Evolutionary conservation across 2,797 vertebrate genomes (phyloP).

Genomic region (Odontamblyopus lacepedii): DNA sequence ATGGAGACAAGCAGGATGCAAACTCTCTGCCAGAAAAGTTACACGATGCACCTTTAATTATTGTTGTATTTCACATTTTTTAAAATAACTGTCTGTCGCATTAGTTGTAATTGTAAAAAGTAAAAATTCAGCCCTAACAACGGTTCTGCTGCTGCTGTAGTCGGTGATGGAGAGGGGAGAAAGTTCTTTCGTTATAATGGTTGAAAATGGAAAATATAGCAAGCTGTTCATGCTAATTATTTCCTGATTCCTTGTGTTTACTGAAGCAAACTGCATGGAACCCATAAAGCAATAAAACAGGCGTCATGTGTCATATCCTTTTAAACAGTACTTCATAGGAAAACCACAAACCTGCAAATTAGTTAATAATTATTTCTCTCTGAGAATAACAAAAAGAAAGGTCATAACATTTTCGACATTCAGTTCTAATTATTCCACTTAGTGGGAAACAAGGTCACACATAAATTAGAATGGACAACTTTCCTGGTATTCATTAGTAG

Average conservation of each 20-base stretch:
- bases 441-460: background rate
- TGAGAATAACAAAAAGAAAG: background rate
- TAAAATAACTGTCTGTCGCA: no score
- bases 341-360: background rate
- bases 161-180: background rate
- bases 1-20: background rate
- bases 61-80: no score
- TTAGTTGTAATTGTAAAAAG: no score
- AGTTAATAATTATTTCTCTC: background rate
- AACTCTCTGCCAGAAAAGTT: background rate
- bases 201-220: background rate
- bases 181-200: background rate
- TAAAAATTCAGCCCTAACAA: no score
- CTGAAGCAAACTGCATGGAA: background rate
- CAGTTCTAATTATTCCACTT: background rate
- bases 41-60: background rate
- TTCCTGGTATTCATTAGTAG: background rate
- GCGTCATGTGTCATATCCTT: background rate
- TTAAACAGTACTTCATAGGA: background rate
- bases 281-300: constrained; percentile 3
- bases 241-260: constrained; percentile 2
- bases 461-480: background rate
- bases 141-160: background rate
- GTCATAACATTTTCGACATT: background rate
- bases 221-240: background rate